Evolutionary conservation across 2,113 vertebrate species (phyloP), one percentile per base, ranked within the genome.

Genomic region (Coregonus clupeaformis): DNA sequence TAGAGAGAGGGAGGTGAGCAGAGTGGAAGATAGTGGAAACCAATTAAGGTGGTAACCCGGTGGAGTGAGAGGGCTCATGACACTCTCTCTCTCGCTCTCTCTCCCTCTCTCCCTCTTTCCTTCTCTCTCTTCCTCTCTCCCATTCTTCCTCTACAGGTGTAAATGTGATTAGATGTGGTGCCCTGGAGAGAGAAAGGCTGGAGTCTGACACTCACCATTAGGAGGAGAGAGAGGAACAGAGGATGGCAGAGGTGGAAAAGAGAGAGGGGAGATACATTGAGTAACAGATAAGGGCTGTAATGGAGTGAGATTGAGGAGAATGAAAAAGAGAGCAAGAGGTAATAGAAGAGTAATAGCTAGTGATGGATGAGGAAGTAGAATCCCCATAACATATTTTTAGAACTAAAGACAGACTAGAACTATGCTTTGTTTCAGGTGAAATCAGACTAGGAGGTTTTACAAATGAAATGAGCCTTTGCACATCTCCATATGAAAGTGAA

Each of bases 201-300:
- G 36, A 42, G 36, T 42, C 9, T 42, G 7, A 42, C 36, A 42
- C 7, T 42, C 36, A 42, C 36, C 7, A 42, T 11, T 42, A 42
- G 74, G 71, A 68, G 79, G 71, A 77, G 0, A 25, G 22, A 62
- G 22, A 24, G 59, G 7, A 25, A n/a, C 59, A 62, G 59, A 62
- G 22, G 52, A 20, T 55, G 52, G 18, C 4, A 20, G 52, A 55
- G 16, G 52, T 5, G 16, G 13, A 5, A 18, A 5, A 30, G 22
- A 82, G 52, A 14, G 55, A 77, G 77, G 2, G 36, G 36, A 42
- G 36, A 42, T 42, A 7, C 7, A 85, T 75, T 74, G 82, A 84
- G 82, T 82, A 67, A 84, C 70, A 85, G 80, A 85, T 84, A 75
- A 78, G 82, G 71, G 80, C 77, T 79, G 73, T 86, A 71, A 84